phyloP scores from a whole-genome alignment of 1,140 invertebrate species.

The Bombus terrestris region DNA sequence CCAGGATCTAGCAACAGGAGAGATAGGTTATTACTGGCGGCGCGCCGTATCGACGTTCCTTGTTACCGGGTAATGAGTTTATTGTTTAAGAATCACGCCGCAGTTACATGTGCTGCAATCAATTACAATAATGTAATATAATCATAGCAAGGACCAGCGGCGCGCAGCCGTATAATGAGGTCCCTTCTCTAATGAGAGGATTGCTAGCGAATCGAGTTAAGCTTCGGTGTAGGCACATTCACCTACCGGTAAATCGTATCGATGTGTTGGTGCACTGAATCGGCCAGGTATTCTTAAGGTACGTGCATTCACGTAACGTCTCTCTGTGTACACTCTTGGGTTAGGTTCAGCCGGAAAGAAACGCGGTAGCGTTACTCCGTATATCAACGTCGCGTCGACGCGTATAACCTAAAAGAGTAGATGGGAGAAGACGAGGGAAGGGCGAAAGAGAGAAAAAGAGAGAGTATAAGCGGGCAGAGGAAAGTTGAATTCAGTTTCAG shows the following conservation, averaged over 20 bases:
- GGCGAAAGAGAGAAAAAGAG: background rate
- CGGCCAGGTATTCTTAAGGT: background rate
- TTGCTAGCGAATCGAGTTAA: conserved; percentile 46
- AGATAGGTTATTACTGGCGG: conserved; percentile 69
- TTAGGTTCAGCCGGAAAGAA: conserved; percentile 2
- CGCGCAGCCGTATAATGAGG: conserved; percentile 72
- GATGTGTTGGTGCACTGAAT: background rate
- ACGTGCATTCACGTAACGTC: conserved; percentile 38
- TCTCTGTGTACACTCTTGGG: conserved; percentile 5
- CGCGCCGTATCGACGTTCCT: conserved; percentile 59
- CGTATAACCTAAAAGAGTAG: background rate
- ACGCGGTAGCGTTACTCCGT: conserved; percentile 12
- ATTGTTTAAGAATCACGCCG: conserved; percentile 76
- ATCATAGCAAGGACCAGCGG: conserved; percentile 71
- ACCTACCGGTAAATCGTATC: background rate
- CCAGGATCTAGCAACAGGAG: conserved; percentile 27
- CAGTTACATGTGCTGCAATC: conserved; percentile 76
- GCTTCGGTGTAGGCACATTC: conserved; percentile 22
- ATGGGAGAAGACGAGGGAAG: too few species aligned
- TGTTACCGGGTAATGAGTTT: conserved; percentile 77
- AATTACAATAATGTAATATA: conserved; percentile 81
- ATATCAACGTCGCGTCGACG: conserved; percentile 41
- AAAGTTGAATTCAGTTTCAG: conserved; percentile 54
- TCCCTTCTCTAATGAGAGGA: conserved; percentile 74
- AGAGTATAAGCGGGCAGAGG: background rate